Base-by-base conservation (phyloP, 1,140 invertebrate species). In the Drosophila lacteicornis region DNA sequence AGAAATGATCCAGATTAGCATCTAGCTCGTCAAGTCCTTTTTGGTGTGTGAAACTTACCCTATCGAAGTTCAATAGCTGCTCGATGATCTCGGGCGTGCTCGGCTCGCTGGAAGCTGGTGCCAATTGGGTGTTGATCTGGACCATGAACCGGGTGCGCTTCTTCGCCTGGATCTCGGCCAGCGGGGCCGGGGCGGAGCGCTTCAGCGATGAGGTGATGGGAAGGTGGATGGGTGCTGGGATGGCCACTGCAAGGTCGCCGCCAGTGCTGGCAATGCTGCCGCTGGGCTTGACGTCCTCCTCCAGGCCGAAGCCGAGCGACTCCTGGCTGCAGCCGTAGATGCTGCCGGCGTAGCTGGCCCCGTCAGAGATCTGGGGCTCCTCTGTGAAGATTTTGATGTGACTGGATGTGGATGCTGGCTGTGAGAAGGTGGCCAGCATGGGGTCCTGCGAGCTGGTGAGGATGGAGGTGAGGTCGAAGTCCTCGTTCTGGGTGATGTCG, bases 61-160 rank as follows among this genome's bases (percentile, higher is more conserved):
- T 53, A 22, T 69, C 61, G 22, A 69, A 47, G 38, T 68, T 25
- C 50, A 86, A 49, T 15, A 83, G 8, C 2, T 83, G 36, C 0
- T 88, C 65, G 12, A 87, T 71, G 19, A 87, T 70, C 0, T 83
- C 71, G 7, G 83, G 83, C 7, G 83, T 87, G 43, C 63, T 83
- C 9, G 60, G 30, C 25, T 71, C 55, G 49, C n/a, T 38, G 46
- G 33, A 22, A 12, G 27, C 45, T 8, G 45, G 65, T 12, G 60
- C 27, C n/a, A 42, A 4, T 17, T 69, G 45, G 51, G 25, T 56
- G 38, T 74, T 83, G 27, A 78, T 57, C 46, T 80, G 42, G 22
- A 87, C 30, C 4, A 36, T 22, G 13, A 80, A 55, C 5, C 61
- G 61, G 40, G 38, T 62, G 43, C 84, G 84, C 25, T 88, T 87